phyloP scores from a whole-genome alignment of 2,888 invertebrate species.

The Lamellibrachia columna region DNA sequence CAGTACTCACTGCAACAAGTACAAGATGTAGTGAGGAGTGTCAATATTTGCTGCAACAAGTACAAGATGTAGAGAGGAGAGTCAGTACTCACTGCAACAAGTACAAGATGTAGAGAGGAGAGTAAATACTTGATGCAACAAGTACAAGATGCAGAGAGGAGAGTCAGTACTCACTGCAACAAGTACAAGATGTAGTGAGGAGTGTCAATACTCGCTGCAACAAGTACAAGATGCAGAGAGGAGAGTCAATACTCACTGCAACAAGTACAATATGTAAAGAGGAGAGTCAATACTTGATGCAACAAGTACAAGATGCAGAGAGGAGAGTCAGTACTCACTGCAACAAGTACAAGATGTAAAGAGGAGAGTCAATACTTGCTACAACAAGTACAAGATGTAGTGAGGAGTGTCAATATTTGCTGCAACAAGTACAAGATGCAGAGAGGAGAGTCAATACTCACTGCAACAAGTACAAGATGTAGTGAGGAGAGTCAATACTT shows the following conservation, averaged over 20 bases:
- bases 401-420: too few relatives aligned
- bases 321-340: too few relatives aligned
- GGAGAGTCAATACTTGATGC: too few relatives aligned
- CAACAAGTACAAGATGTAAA: neutral
- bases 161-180: neutral
- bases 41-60: too few relatives aligned
- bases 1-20: conserved; percentile 56
- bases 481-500: neutral
- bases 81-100: conserved; percentile 58
- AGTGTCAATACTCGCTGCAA: too few relatives aligned
- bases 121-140: neutral
- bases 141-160: neutral
- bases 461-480: conserved; percentile 52
- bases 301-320: neutral
- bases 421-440: neutral
- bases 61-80: conserved; percentile 79
- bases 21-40: neutral
- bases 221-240: neutral
- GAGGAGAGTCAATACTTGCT: neutral
- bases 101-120: neutral
- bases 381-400: conserved; percentile 68
- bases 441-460: conserved; percentile 48
- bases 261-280: conserved; percentile 27
- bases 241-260: conserved; percentile 55
- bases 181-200: conserved; percentile 17